Evolutionary conservation across 2,113 vertebrate genomes (phyloP).

Genomic region (Carassius auratus): DNA sequence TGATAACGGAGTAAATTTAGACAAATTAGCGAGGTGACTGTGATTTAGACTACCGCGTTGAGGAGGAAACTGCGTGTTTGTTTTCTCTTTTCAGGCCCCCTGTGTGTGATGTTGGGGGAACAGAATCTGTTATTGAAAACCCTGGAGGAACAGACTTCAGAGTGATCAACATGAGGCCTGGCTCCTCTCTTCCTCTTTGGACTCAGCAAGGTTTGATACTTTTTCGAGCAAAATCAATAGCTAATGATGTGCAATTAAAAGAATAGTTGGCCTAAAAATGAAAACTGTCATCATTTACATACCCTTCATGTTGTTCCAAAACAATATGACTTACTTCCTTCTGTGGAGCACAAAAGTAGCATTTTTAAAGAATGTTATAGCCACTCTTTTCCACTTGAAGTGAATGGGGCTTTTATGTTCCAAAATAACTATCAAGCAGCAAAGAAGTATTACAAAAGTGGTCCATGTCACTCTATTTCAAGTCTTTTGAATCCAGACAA

Average conservation of each 20-base stretch:
- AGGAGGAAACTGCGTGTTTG: constrained; percentile 38
- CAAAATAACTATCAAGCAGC: not conserved
- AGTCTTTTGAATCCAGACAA: not conserved
- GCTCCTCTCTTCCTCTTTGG: not conserved
- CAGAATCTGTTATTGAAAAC: constrained; percentile 24
- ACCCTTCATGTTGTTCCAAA: not conserved
- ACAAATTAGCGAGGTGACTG: constrained; percentile 41
- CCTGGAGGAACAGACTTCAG: constrained; percentile 3
- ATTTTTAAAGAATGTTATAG: not conserved
- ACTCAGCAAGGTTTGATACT: constrained; percentile 16
- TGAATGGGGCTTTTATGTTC: not conserved
- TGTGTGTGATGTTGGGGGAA: constrained; percentile 16
- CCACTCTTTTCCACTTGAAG: not conserved
- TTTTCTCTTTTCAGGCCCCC: constrained; percentile 1
- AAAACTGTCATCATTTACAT: not conserved
- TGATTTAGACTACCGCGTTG: not conserved
- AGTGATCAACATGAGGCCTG: not conserved
- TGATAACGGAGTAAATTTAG: constrained; percentile 48
- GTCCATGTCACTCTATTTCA: not conserved
- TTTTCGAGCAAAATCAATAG: constrained; percentile 30
- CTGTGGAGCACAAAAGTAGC: not conserved
- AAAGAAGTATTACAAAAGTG: not conserved
- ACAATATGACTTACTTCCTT: not conserved
- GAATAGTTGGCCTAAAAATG: not conserved
- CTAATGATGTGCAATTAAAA: constrained; percentile 13